Base-by-base conservation (phyloP, 1,140 invertebrate genomes). In the Diploscapter pachys region DNA sequence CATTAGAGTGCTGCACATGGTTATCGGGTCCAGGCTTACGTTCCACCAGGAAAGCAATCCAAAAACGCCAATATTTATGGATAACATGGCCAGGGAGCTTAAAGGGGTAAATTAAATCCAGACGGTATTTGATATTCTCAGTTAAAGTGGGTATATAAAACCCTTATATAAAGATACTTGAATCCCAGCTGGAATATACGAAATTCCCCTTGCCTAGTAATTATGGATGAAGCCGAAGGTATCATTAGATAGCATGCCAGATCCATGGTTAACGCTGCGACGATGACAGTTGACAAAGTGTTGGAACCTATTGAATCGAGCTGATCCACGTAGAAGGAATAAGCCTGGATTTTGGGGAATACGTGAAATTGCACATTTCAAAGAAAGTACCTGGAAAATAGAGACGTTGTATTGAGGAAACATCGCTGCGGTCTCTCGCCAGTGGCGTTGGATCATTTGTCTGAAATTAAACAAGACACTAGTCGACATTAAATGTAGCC, bases 311-410 rank as follows among this genome's bases (percentile, higher is more conserved):
- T 79, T 0, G 78, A 78, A 66, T 72, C 78, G 3, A 79, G 67
- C 63, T 79, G 78, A 57, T 79, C 78, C 54, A 79, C 78, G 61
- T 79, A 79, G 73, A 79, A 79, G 4, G 73, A 76, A 72, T 79
- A 79, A 56, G 56, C 54, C 78, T 79, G 65, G 56, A 78, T 55
- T 9, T 52, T n/a, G 11, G 53, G 4, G 9, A 5, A 50, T 65
- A 31, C 31, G 31, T 31, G 31, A 31, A 31, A 31, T 68, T 52
- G 63, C 6, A 9, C 51, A 48, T 70, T 31, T 9, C 49, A 62
- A 71, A 75, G 51, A 63, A 52, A 49, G 3, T 8, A 79, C 78
- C 69, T 79, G 78, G 69, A 79, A 79, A 31, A 79, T 77, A 11
- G 78, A 76, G 2, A 79, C 78, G 59, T 79, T 79, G 51, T 55